Evolutionary conservation across 2,888 invertebrate genomes (phyloP), one percentile per base, ranked within the genome.

Genomic region (Phanerotoma sp.): DNA sequence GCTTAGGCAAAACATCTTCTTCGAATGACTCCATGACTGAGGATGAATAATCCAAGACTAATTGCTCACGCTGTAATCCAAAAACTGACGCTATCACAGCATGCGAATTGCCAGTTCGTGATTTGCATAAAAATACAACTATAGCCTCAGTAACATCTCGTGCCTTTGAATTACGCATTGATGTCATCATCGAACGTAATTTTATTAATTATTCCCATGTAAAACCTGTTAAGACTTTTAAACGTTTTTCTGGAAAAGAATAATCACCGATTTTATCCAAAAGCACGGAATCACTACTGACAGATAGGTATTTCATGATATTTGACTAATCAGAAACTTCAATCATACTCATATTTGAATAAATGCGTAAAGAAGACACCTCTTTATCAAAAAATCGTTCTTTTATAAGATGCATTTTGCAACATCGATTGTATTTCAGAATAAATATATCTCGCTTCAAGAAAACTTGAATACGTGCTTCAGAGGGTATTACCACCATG

Each of bases 321-420:
- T 52, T 52, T 25, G 33, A 22, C 37, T 25, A 45, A 16, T 45
- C 45, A 15, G 20, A n/a, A 46, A 35, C 38, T 37, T 54, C 32
- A 50, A 44, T 42, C 15, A 46, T 25, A 33, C 37, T 45, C 16
- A 16, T 46, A 52, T 44, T 37, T 5, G 52, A 52, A 46, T 46
- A 38, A 30, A 57, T 56, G 46, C 55, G 44, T 10, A 57, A 45
- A 30, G 4, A 44, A 30, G 52, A 37, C n/a, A 57, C 44, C 13
- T 54, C 54, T 51, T 57, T 48, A 42, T 57, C 54, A 48, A 41
- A 59, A 45, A 59, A 57, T 13, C 59, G 53, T 15, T 54, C 32
- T 57, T 57, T 54, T 35, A 59, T 57, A 10, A 59, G 10, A 57
- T 59, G 57, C 13, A 37, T 20, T 30, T 16, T 22, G 28, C 55